phyloP scores from a whole-genome alignment of 2,888 invertebrate genomes.

The Helicoverpa assulta region DNA sequence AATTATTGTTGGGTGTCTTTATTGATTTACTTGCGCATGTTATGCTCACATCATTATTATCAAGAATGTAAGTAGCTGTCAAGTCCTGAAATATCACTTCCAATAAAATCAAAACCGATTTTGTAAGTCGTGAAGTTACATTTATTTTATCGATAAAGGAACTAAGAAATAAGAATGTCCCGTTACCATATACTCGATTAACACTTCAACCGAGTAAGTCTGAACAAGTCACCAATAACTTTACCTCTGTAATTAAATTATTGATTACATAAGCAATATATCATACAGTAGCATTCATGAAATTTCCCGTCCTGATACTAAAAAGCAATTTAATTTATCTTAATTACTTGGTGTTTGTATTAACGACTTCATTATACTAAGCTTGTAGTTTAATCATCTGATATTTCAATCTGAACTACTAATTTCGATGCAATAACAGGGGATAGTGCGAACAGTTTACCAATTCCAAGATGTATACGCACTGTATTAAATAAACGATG shows the following conservation, averaged over 20 bases:
- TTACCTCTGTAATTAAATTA: conserved; percentile 15
- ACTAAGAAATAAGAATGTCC: background rate
- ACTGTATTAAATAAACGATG: conserved; percentile 13
- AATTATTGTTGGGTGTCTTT: background rate
- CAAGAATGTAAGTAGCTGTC: no score
- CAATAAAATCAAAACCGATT: background rate
- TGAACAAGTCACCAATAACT: background rate
- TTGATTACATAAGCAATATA: conserved; percentile 4
- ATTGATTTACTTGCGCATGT: background rate
- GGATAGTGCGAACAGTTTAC: conserved; percentile 15
- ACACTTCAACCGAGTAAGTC: background rate
- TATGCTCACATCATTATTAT: background rate
- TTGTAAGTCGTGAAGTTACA: background rate
- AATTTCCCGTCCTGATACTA: conserved; percentile 34
- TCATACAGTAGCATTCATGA: conserved; percentile 33
- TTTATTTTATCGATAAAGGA: background rate
- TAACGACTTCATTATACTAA: conserved; percentile 57
- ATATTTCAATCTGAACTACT: conserved; percentile 64
- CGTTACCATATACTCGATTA: background rate
- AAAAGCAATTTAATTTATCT: conserved; percentile 59
- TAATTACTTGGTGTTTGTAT: conserved; percentile 57
- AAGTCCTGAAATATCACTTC: no score
- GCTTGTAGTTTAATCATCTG: conserved; percentile 55
- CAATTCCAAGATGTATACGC: conserved; percentile 27
- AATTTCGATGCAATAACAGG: conserved; percentile 60